Evolutionary conservation across 2,113 vertebrate species (phyloP).

Genomic region (Rissa tridactyla): DNA sequence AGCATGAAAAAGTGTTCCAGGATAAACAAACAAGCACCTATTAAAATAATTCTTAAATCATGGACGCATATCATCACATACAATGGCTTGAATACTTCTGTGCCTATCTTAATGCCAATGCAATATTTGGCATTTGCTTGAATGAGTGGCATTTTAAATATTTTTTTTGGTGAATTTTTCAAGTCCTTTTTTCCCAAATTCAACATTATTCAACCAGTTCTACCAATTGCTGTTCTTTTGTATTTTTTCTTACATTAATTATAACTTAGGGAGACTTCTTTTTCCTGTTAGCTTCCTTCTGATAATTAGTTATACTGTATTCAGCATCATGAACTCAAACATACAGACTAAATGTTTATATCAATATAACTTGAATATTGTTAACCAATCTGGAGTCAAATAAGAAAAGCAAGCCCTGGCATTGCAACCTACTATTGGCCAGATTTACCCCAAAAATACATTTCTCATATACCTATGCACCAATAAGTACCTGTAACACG

Average conservation of each 20-base stretch:
- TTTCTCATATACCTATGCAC: background rate
- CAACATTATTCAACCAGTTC: background rate
- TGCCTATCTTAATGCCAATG: background rate
- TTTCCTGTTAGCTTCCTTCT: background rate
- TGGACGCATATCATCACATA: background rate
- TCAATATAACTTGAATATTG: background rate
- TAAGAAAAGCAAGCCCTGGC: background rate
- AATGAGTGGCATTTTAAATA: rapidly evolving
- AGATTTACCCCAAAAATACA: background rate
- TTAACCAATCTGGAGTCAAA: background rate
- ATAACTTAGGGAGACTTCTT: background rate
- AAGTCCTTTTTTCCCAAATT: background rate
- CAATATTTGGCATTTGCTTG: background rate
- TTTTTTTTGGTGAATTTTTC: background rate
- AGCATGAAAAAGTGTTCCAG: background rate
- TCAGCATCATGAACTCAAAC: background rate
- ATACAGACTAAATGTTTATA: background rate
- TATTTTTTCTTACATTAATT: background rate
- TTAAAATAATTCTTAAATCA: background rate
- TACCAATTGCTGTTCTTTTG: background rate
- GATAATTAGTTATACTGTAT: background rate
- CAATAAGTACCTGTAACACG: background rate
- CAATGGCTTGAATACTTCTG: background rate
- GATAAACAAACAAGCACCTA: background rate
- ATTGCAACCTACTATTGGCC: background rate